Percentiles rank a stretch among this genome's conserved stretches.
Evolutionary conservation across 1,140 invertebrate genomes (phyloP).

Genomic region (Monochamus saltuarius): DNA sequence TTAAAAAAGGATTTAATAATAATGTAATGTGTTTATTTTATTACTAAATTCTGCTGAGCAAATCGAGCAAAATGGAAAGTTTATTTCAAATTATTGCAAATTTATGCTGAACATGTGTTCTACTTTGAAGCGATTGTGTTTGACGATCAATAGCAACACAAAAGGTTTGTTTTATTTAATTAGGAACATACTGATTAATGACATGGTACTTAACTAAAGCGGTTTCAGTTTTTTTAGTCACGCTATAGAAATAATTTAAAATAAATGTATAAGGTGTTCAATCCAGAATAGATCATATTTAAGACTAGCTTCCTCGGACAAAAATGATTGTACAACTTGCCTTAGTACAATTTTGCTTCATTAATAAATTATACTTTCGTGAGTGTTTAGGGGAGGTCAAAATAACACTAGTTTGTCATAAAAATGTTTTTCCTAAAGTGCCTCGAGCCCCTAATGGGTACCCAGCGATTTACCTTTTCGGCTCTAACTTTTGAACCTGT

Average conservation of each 20-base stretch:
- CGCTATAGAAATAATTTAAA: neutral
- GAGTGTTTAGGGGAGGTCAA: too few relatives aligned
- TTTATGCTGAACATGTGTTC: conserved; percentile 10
- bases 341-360: too few relatives aligned
- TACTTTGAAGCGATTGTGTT: too few relatives aligned
- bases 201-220: neutral
- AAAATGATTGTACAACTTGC: too few relatives aligned
- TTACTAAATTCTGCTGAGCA: neutral
- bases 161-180: conserved; percentile 1
- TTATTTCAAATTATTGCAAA: conserved; percentile 9
- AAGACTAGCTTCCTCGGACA: too few relatives aligned
- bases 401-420: too few relatives aligned
- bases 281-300: too few relatives aligned
- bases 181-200: neutral
- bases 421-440: too few relatives aligned
- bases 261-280: neutral
- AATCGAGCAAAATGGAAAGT: conserved; percentile 14
- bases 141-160: neutral
- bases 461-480: too few relatives aligned
- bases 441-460: too few relatives aligned
- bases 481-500: too few relatives aligned
- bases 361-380: too few relatives aligned
- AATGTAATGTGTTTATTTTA: neutral
- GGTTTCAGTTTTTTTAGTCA: neutral
- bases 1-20: neutral